Evolutionary conservation across 2,797 vertebrate species (phyloP).

Genomic region (Pseudochirops corinnae): DNA sequence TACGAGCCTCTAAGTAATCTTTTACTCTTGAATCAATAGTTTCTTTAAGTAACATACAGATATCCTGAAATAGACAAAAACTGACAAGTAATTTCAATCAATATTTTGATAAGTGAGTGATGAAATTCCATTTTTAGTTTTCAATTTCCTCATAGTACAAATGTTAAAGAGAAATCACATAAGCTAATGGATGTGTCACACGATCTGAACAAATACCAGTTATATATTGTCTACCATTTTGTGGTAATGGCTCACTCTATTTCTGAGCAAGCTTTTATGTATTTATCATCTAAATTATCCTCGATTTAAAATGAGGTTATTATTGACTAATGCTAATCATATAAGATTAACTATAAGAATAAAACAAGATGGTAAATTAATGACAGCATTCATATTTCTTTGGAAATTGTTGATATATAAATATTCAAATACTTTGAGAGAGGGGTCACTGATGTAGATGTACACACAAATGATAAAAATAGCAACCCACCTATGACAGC

Average conservation of each 20-base stretch:
- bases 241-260: constrained; percentile 16
- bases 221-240: neutral
- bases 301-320: constrained; percentile 42
- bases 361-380: neutral
- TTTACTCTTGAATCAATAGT: constrained; percentile 91
- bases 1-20: constrained; percentile 86
- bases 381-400: constrained; percentile 10
- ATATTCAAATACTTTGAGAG: neutral
- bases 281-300: constrained; percentile 45
- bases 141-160: constrained; percentile 24
- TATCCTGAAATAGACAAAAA: constrained; percentile 87
- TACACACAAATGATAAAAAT: neutral
- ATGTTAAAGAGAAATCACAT: constrained; percentile 34
- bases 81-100: constrained; percentile 66
- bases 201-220: constrained; percentile 6
- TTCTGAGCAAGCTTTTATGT: constrained; percentile 38
- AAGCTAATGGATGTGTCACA: neutral
- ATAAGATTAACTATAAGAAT: neutral
- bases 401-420: neutral
- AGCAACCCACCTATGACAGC: neutral
- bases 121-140: constrained; percentile 38
- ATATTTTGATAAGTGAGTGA: constrained; percentile 40
- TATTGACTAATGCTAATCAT: neutral
- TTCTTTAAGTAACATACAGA: constrained; percentile 90
- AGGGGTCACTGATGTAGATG: neutral